Percentiles rank a stretch among this genome's conserved stretches.
phyloP scores from a whole-genome alignment of 2,113 vertebrate species.

The Sula dactylatra region DNA sequence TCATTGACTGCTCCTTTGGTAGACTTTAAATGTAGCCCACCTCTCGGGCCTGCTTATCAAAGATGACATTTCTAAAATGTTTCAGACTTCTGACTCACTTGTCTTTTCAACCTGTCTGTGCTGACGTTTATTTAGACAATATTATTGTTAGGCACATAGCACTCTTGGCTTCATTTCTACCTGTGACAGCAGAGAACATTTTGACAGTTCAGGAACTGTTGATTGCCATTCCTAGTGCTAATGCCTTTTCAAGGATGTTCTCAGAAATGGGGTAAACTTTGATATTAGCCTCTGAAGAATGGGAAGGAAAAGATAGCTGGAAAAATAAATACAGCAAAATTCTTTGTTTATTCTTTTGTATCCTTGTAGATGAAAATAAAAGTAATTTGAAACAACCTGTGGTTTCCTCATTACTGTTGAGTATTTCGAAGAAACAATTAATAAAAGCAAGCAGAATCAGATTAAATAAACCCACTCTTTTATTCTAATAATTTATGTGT shows the following conservation, averaged over 20 bases:
- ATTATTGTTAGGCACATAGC: not conserved
- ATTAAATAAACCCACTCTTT: not conserved
- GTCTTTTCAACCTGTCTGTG: not conserved
- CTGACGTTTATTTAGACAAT: not conserved
- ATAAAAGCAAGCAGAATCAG: not conserved
- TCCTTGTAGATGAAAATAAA: not conserved
- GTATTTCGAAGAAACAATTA: not conserved
- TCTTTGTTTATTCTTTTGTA: not conserved
- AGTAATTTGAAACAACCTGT: not conserved
- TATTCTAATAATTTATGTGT: not conserved
- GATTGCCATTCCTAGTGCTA: not conserved
- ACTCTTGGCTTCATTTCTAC: not conserved
- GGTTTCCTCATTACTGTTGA: not conserved
- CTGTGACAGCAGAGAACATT: not conserved
- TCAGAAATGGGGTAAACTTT: not conserved
- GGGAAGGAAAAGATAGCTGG: not conserved
- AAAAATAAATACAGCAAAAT: not conserved
- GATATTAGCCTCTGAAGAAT: not conserved
- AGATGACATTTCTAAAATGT: not conserved
- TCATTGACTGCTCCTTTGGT: not conserved
- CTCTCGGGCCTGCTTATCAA: not conserved
- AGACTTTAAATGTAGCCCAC: not conserved
- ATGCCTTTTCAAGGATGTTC: not conserved
- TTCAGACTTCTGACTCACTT: not conserved
- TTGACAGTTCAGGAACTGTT: not conserved